Conservation (phyloP, 2,888 invertebrate species). For the Cetonia aurata region DNA sequence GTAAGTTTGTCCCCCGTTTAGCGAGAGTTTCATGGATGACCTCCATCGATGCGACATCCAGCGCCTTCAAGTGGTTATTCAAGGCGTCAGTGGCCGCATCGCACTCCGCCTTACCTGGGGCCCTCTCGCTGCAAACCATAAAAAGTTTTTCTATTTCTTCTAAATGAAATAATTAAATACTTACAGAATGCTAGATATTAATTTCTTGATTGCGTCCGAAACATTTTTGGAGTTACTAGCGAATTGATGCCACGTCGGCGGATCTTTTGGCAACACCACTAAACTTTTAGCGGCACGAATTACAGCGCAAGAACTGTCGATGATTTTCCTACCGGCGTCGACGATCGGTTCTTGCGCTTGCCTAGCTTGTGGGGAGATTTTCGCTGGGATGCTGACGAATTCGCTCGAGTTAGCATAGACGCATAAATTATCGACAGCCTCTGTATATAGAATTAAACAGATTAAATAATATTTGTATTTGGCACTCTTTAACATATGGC, state of each 20-base stretch:
- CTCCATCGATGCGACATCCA: conserved; percentile 90
- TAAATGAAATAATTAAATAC: conserved; percentile 43
- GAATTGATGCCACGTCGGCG: conserved; percentile 93
- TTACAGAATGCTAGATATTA: conserved; percentile 90
- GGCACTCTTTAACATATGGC: conserved; percentile 2
- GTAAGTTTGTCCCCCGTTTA: conserved; percentile 62
- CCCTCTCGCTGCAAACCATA: conserved; percentile 78
- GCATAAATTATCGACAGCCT: conserved; percentile 92
- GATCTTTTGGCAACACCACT: conserved; percentile 90
- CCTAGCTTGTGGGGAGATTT: conserved; percentile 87
- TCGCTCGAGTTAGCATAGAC: conserved; percentile 95
- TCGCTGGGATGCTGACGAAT: conserved; percentile 92
- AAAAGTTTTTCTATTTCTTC: background rate
- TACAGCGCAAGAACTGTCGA: conserved; percentile 91
- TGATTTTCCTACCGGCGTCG: conserved; percentile 81
- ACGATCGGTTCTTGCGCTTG: conserved; percentile 90
- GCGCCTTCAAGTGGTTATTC: conserved; percentile 79
- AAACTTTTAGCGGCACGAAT: conserved; percentile 90
- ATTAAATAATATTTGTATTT: background rate
- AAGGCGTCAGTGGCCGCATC: conserved; percentile 85
- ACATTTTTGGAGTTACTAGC: conserved; percentile 95
- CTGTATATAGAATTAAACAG: conserved; percentile 58
- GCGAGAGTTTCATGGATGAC: conserved; percentile 72
- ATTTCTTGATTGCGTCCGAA: conserved; percentile 94
- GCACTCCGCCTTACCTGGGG: conserved; percentile 96